Percentiles rank a stretch among this genome's conserved stretches.
These are phyloP conservation scores for Drosophila nigromelanica DNA, from an alignment of 1,140 invertebrate species.

Conservation along the genomic window DNA sequence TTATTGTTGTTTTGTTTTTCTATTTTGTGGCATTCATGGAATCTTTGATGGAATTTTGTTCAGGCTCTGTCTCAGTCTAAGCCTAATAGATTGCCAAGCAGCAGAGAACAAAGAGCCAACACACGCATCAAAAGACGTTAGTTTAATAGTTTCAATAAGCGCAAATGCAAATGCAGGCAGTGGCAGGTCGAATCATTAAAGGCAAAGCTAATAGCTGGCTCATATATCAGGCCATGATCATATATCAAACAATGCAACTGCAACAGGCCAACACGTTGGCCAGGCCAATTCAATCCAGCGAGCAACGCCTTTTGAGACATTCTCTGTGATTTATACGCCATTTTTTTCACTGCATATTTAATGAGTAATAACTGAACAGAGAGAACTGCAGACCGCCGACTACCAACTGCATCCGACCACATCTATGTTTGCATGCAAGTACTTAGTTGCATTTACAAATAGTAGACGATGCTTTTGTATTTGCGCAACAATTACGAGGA, in stretches of 20 bases:
- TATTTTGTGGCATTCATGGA: conserved; percentile 12
- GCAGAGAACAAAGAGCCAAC: conserved; percentile 14
- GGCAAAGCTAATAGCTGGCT: conserved; percentile 58
- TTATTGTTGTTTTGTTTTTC: background rate
- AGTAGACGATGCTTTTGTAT: conserved; percentile 32
- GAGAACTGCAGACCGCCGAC: conserved; percentile 18
- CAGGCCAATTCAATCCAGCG: conserved; percentile 4
- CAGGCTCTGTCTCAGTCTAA: conserved; percentile 7
- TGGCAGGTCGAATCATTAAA: conserved; percentile 55
- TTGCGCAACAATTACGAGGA: conserved; percentile 63
- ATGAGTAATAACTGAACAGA: conserved; percentile 46
- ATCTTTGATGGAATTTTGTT: conserved; percentile 36
- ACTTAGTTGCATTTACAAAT: conserved; percentile 36
- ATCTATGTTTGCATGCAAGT: conserved; percentile 22
- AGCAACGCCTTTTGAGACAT: conserved; percentile 30
- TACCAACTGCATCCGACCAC: conserved; percentile 6
- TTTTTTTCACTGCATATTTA: conserved; percentile 57
- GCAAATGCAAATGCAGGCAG: conserved; percentile 37
- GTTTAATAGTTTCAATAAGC: conserved; percentile 1
- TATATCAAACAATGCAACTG: conserved; percentile 23
- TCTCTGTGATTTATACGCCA: conserved; percentile 61
- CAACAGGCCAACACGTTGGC: conserved; percentile 21
- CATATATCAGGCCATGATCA: conserved; percentile 60
- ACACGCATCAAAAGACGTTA: conserved; percentile 2
- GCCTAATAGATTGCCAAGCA: conserved; percentile 34